phyloP scores from a whole-genome alignment of 1,140 invertebrate species.

The Bombus sibiricus region DNA sequence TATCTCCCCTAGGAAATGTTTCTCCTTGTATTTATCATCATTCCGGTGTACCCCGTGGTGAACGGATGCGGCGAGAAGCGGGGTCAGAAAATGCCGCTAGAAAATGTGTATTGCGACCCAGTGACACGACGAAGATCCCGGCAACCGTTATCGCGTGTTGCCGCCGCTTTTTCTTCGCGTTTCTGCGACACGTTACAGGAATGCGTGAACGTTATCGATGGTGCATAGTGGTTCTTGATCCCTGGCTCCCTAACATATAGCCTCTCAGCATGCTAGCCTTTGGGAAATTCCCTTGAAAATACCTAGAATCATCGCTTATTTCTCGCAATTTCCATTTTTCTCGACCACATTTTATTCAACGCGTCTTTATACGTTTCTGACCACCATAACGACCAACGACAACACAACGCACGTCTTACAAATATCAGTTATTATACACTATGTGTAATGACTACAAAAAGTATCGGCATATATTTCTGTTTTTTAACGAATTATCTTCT shows the following conservation, averaged over 20 bases:
- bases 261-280: slow-evolving; percentile 16
- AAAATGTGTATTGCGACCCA: slow-evolving; percentile 51
- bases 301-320: background rate
- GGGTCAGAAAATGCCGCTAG: slow-evolving; percentile 46
- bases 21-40: slow-evolving; percentile 42
- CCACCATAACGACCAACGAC: too few relatives aligned
- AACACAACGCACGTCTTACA: too few relatives aligned
- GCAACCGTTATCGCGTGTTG: slow-evolving; percentile 57
- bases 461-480: background rate
- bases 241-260: slow-evolving; percentile 13
- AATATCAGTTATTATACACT: too few relatives aligned
- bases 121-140: slow-evolving; percentile 44
- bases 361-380: background rate
- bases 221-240: slow-evolving; percentile 40
- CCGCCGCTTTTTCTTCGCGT: slow-evolving; percentile 44
- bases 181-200: slow-evolving; percentile 50
- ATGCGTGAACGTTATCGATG: slow-evolving; percentile 52
- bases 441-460: background rate
- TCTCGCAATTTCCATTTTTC: background rate
- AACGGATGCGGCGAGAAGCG: background rate
- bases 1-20: slow-evolving; percentile 42
- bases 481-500: too few relatives aligned
- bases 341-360: background rate
- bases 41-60: slow-evolving; percentile 4
- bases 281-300: background rate